A percentile compares a stretch with the other conserved stretches of the same genome.
phyloP scores from a whole-genome alignment of 2,113 vertebrate species.

The Noturus placidus region DNA sequence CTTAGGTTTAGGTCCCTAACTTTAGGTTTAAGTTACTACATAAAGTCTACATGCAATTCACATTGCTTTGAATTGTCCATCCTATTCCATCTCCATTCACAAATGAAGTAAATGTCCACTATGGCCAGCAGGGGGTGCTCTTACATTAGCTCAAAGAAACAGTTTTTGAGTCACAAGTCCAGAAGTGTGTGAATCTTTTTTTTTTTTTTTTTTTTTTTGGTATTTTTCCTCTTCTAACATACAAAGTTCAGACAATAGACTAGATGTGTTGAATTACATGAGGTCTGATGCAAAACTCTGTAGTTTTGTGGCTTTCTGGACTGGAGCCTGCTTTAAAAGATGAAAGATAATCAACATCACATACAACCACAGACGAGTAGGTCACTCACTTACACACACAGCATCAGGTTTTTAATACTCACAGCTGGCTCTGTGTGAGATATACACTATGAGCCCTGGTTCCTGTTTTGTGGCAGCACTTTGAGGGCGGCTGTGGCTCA shows the following conservation, averaged over 20 bases:
- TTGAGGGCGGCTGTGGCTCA: too few species aligned
- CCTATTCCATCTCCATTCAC: too few species aligned
- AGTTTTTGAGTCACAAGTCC: neutral
- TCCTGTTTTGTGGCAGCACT: neutral
- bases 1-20: neutral
- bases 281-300: neutral
- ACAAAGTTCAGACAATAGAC: neutral
- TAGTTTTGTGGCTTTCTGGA: neutral
- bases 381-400: neutral
- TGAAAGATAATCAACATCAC: neutral
- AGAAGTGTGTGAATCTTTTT: neutral
- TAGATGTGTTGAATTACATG: neutral
- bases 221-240: neutral
- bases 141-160: neutral
- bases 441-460: neutral
- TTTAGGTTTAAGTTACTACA: neutral
- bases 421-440: neutral
- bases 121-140: conserved; percentile 9
- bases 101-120: neutral
- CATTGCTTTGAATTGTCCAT: neutral
- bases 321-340: neutral
- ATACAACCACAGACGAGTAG: neutral
- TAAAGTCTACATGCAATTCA: neutral
- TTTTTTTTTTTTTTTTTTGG: too few species aligned
- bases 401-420: conserved; percentile 4